phyloP scores from a whole-genome alignment of 2,888 invertebrate species.

The Glyphotaelius pellucidus region DNA sequence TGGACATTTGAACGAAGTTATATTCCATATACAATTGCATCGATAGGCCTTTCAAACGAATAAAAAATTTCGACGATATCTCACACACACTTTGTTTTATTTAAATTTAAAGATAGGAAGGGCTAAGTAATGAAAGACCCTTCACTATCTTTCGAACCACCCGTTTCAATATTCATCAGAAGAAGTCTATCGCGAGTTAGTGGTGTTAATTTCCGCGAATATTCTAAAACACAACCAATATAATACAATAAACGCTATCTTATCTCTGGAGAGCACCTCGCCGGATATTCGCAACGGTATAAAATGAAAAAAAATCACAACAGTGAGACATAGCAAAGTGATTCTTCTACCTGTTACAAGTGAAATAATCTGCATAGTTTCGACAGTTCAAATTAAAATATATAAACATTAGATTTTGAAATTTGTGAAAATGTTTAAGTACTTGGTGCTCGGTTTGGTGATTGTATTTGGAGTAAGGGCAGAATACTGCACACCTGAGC shows the following conservation, averaged over 20 bases:
- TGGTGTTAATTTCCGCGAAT: slow-evolving; percentile 20
- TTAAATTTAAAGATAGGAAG: no score
- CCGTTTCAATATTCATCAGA: not conserved
- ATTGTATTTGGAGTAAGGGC: slow-evolving; percentile 1
- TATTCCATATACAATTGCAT: no score
- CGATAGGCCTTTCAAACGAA: no score
- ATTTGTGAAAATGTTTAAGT: slow-evolving; percentile 18
- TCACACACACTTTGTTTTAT: no score
- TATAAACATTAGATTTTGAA: not conserved
- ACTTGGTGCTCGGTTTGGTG: slow-evolving; percentile 15
- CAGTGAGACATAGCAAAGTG: slow-evolving; percentile 22
- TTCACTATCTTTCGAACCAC: not conserved
- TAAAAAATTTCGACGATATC: no score
- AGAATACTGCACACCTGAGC: slow-evolving; percentile 32
- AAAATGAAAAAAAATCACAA: slow-evolving; percentile 35
- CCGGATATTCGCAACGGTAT: slow-evolving; percentile 25
- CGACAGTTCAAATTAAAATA: not conserved
- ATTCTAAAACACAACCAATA: not conserved
- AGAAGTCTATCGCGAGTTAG: not conserved
- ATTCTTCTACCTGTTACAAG: not conserved
- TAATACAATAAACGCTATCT: slow-evolving; percentile 23
- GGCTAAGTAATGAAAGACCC: no score
- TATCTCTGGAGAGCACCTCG: slow-evolving; percentile 7
- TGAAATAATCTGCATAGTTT: not conserved
- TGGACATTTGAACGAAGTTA: no score